These are phyloP conservation scores for Rhodophaea formosa DNA, from an alignment of 2,888 invertebrate species.

Conservation along the genomic window DNA sequence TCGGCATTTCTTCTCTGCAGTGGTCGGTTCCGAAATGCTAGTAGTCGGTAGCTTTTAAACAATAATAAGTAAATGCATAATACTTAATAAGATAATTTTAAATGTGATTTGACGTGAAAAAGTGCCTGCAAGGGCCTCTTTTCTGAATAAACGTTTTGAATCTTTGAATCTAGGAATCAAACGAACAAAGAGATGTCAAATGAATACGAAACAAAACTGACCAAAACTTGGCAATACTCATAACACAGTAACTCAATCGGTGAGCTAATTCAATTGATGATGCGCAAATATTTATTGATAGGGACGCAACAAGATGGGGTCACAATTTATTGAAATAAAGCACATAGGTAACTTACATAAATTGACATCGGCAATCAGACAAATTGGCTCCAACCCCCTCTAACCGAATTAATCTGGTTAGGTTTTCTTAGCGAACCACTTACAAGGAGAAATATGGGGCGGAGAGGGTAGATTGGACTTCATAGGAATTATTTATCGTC, in stretches of 20 bases:
- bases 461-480: slow-evolving; percentile 33
- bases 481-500: slow-evolving; percentile 36
- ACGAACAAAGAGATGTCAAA: background rate
- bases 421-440: slow-evolving; percentile 77
- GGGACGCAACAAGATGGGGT: slow-evolving; percentile 74
- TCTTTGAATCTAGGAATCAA: no score
- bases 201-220: slow-evolving; percentile 5
- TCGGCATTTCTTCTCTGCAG: no score
- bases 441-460: slow-evolving; percentile 55
- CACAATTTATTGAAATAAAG: slow-evolving; percentile 76
- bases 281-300: slow-evolving; percentile 80
- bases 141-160: no score
- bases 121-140: no score
- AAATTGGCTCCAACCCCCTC: slow-evolving; percentile 80
- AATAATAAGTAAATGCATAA: no score
- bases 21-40: no score
- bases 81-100: no score
- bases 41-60: no score
- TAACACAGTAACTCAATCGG: slow-evolving; percentile 57
- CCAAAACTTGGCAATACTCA: slow-evolving; percentile 29
- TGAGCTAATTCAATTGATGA: slow-evolving; percentile 76
- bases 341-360: slow-evolving; percentile 71
- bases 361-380: slow-evolving; percentile 80
- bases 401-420: slow-evolving; percentile 77
- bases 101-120: no score